Percentiles rank a stretch among this genome's conserved stretches.
phyloP scores from a whole-genome alignment of 1,140 invertebrate genomes.

The Listronotus oregonensis region DNA sequence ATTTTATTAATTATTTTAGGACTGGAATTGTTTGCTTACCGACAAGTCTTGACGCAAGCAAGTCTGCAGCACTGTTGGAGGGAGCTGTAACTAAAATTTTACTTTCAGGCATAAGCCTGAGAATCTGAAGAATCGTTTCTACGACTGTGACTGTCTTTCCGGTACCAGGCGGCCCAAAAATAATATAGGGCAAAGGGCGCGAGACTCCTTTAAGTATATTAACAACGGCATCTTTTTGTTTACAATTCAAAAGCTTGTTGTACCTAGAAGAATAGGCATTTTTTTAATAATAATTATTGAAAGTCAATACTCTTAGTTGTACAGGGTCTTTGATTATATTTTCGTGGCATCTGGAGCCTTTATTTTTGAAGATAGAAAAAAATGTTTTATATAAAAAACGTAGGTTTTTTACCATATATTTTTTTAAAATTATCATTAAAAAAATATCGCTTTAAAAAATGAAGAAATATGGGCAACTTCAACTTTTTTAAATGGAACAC shows the following conservation, averaged over 20 bases:
- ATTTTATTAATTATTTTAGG: no score
- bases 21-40: conserved; percentile 10
- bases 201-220: conserved; percentile 65
- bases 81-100: conserved; percentile 71
- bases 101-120: conserved; percentile 54
- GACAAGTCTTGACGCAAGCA: conserved; percentile 64
- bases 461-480: no score
- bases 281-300: no score
- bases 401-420: no score
- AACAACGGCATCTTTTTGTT: conserved; percentile 68
- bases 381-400: no score
- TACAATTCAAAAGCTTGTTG: conserved; percentile 71
- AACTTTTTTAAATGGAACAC: no score
- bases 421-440: no score
- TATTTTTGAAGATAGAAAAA: no score
- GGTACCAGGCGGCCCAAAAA: conserved; percentile 82
- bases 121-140: conserved; percentile 66
- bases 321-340: no score
- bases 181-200: conserved; percentile 72
- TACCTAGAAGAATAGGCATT: conserved; percentile 59
- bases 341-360: no score
- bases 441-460: background rate
- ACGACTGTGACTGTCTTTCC: conserved; percentile 82
- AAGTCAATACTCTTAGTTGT: no score
- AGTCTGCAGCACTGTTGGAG: conserved; percentile 79